Base-by-base conservation (phyloP, 2,113 vertebrate genomes). In the Nyctibius bracteatus region DNA sequence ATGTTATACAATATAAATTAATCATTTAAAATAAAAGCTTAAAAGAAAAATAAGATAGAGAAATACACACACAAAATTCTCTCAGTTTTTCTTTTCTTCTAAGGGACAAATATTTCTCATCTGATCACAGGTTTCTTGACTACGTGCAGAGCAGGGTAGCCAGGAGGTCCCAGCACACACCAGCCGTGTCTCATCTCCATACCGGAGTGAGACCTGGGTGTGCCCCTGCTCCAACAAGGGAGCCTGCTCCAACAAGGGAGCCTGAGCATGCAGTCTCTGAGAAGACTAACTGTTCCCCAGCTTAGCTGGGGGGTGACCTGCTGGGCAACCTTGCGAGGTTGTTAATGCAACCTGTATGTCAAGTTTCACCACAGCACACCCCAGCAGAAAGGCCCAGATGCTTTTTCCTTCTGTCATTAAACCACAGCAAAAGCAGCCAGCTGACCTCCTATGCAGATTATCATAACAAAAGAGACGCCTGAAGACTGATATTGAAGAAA, bases 21-120 rank as follows among this genome's bases (percentile, higher is more conserved):
- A 93, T 78, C 5, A 83, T 68, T 90, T 75, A 44, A 94, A 91
- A 70, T 1, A n/a, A 80, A 96, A 90, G 4, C 88, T 86, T 79
- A 44, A 81, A 87, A 70, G 28, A 66, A 92, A 80, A 79, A 55
- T 30, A 51, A 2, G 21, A 39, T 55, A 65, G 35, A 78, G 37
- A 93, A 94, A 66, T 33, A 41, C 0, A 20, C 28, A 28, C 10
- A 41, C 4, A 63, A 92, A 91, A 75, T 22, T 3, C 16, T 63
- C 27, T 47, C 12, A 2, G 6, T 15, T 39, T 77, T 65, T 71
- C 15, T 58, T 71, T 5, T 47, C 22, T 83, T 68, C 51, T 65
- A 66, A 62, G 13, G 1, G 2, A 27, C 28, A 94, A 79, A 46
- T n/a, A 8, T 25, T 73, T 92, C 37, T 39, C 15, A 65, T 47